Evolutionary conservation across 2,797 vertebrate species (phyloP).

Genomic region (Anniella stebbinsi): DNA sequence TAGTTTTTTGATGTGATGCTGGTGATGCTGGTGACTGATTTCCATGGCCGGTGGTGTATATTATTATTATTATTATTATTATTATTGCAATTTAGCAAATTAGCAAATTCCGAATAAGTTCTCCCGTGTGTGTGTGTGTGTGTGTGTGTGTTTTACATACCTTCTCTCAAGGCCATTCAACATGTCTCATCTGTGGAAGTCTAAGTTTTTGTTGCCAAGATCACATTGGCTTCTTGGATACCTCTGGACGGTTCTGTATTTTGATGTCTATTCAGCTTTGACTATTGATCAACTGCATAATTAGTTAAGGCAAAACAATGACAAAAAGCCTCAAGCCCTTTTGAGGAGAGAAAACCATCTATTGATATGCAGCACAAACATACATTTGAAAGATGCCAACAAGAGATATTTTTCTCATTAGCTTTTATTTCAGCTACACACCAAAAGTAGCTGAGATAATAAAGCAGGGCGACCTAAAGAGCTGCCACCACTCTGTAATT

Average conservation of each 20-base stretch:
- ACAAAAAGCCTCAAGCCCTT: not conserved
- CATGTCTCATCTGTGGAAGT: not conserved
- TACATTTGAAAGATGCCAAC: not conserved
- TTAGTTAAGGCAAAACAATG: not conserved
- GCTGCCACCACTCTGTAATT: not conserved
- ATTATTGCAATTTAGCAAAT: not conserved
- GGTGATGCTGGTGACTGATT: no score
- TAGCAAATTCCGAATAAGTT: not conserved
- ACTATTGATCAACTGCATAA: not conserved
- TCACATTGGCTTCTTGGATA: not conserved
- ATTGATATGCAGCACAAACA: not conserved
- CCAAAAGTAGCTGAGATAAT: not conserved
- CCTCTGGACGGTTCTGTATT: not conserved
- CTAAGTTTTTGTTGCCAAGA: not conserved
- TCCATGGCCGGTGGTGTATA: no score
- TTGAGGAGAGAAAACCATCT: not conserved
- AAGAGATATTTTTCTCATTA: not conserved
- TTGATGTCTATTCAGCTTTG: not conserved
- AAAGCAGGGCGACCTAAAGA: not conserved
- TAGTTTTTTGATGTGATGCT: no score
- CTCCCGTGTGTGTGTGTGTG: no score
- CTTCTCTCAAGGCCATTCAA: not conserved
- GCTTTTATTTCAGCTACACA: not conserved
- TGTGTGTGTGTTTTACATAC: not conserved
- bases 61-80: not conserved